Evolutionary conservation across 2,113 vertebrate genomes (phyloP).

Genomic region (Oplegnathus fasciatus): DNA sequence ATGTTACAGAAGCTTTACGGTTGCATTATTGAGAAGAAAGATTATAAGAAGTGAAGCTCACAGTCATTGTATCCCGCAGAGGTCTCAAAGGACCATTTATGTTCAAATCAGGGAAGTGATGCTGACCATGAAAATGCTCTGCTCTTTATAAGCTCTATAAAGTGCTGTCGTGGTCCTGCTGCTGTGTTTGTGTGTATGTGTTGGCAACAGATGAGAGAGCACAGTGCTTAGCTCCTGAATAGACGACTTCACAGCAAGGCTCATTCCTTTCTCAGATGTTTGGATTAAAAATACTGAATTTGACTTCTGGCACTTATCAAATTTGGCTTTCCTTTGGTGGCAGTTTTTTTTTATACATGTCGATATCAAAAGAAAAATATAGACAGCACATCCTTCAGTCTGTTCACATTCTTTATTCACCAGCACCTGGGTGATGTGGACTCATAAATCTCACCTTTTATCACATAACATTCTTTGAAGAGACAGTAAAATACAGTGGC

Average conservation of each 20-base stretch:
- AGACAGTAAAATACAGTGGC: conserved; percentile 38
- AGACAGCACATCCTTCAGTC: conserved; percentile 40
- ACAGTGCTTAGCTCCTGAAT: conserved; percentile 48
- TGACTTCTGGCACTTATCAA: conserved; percentile 59
- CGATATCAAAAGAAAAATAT: conserved; percentile 52
- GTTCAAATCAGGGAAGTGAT: conserved; percentile 16
- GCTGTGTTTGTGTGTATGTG: conserved; percentile 39
- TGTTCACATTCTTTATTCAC: conserved; percentile 45
- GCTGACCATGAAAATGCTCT: conserved; percentile 42
- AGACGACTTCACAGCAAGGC: conserved; percentile 40
- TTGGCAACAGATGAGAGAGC: conserved; percentile 68
- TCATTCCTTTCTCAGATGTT: conserved; percentile 78
- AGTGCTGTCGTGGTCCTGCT: conserved; percentile 35
- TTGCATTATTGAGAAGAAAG: background rate
- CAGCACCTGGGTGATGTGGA: conserved; percentile 35
- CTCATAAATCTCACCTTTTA: conserved; percentile 51
- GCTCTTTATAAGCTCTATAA: conserved; percentile 33
- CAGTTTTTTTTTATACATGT: conserved; percentile 26
- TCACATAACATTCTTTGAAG: conserved; percentile 47
- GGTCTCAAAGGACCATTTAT: conserved; percentile 32
- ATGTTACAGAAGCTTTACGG: conserved; percentile 20
- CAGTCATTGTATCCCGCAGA: background rate
- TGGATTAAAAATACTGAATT: conserved; percentile 68
- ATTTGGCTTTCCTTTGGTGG: conserved; percentile 52
- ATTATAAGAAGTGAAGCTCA: background rate